Evolutionary conservation across 92 coral and sea anemone genomes (phyloP).

Genomic region (Micromussa lordhowensis): DNA sequence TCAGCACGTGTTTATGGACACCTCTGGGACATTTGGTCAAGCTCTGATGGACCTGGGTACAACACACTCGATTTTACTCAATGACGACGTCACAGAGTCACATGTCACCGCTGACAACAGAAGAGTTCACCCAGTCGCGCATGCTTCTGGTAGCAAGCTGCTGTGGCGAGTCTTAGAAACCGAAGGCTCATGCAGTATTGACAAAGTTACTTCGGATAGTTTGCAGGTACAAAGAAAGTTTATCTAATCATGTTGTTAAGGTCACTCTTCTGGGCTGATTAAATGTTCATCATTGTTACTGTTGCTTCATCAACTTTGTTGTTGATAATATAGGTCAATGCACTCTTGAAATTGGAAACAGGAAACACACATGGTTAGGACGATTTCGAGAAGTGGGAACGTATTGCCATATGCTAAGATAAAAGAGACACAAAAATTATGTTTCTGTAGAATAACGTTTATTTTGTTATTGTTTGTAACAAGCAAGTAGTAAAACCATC

Average conservation of each 20-base stretch:
- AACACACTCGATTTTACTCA: slow-evolving; percentile 61
- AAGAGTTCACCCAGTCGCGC: slow-evolving; percentile 77
- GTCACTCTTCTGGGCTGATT: too few relatives aligned
- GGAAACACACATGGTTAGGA: too few relatives aligned
- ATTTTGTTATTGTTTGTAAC: too few relatives aligned
- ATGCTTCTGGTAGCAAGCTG: slow-evolving; percentile 67
- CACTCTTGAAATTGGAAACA: too few relatives aligned
- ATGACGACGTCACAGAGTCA: slow-evolving; percentile 32
- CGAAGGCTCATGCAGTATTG: slow-evolving; percentile 58
- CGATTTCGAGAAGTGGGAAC: too few relatives aligned
- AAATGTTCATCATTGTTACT: too few relatives aligned
- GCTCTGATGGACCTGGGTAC: slow-evolving; percentile 84
- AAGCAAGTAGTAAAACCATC: neutral
- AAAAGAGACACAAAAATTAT: too few relatives aligned
- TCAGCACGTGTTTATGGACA: slow-evolving; percentile 84
- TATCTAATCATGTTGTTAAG: neutral
- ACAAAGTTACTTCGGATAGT: slow-evolving; percentile 59
- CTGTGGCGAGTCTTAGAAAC: slow-evolving; percentile 75
- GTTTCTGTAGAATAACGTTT: too few relatives aligned
- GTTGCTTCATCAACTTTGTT: too few relatives aligned
- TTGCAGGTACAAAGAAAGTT: slow-evolving; percentile 67
- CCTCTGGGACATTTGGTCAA: slow-evolving; percentile 77
- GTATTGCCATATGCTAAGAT: too few relatives aligned
- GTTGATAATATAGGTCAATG: too few relatives aligned
- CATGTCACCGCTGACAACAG: slow-evolving; percentile 9